Conservation (phyloP, 2,113 vertebrate genomes). For the Sylvia atricapilla region DNA sequence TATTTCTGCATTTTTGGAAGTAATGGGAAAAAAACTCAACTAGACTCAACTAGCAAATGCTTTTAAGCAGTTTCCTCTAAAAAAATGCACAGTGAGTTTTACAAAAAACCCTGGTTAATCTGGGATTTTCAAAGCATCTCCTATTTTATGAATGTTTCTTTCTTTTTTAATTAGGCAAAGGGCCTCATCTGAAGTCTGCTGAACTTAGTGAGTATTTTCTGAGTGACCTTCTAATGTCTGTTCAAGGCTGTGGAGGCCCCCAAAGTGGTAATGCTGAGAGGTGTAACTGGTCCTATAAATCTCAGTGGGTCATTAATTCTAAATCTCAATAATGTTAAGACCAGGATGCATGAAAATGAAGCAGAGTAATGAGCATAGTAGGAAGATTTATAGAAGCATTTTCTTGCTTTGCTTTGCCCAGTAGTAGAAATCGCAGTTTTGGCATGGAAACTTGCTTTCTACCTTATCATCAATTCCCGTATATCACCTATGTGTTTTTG, state of each 20-base stretch:
- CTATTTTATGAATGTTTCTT: not conserved
- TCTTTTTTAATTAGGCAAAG: not conserved
- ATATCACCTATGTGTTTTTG: not conserved
- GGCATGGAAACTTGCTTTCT: not conserved
- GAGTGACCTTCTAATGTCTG: slow-evolving; percentile 21
- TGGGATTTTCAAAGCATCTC: not conserved
- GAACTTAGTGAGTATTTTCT: not conserved
- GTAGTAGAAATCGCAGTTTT: not conserved
- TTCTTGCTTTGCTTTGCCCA: not conserved
- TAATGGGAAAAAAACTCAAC: not conserved
- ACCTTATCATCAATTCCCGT: not conserved
- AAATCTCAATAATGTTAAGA: slow-evolving; percentile 19
- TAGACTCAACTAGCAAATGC: not conserved
- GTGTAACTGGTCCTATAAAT: slow-evolving; percentile 31
- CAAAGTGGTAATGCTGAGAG: not conserved
- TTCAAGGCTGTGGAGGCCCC: not conserved
- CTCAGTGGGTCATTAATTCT: slow-evolving; percentile 43
- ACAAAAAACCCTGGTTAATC: not conserved
- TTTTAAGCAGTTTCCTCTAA: not conserved
- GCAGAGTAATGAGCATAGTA: not conserved
- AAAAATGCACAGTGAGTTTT: not conserved
- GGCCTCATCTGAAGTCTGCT: not conserved
- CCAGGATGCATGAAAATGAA: not conserved
- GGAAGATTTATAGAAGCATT: not conserved
- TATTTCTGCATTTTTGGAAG: not conserved